Evolutionary conservation across 2,113 vertebrate genomes (phyloP).

Genomic region (Lates calcarifer): DNA sequence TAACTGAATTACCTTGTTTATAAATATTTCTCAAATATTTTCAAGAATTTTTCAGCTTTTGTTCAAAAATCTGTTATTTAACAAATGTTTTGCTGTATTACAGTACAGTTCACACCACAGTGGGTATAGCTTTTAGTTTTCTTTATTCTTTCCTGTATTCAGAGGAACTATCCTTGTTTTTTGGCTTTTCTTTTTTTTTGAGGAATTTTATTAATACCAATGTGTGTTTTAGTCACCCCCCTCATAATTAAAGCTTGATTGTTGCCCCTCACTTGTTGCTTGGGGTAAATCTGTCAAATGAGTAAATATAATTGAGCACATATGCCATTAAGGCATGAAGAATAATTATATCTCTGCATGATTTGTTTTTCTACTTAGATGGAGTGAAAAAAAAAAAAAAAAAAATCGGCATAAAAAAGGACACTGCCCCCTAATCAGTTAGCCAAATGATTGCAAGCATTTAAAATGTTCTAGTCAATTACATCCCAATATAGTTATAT

Average conservation of each 20-base stretch:
- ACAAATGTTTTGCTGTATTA: background rate
- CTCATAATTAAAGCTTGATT: too few relatives aligned
- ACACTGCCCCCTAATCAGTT: background rate
- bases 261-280: too few relatives aligned
- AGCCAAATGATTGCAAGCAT: background rate
- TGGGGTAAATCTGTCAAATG: too few relatives aligned
- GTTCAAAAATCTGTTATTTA: background rate
- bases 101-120: too few relatives aligned
- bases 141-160: background rate
- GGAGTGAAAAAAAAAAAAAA: background rate
- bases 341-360: background rate
- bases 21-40: too few relatives aligned
- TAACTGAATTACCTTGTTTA: background rate
- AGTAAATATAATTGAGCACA: background rate
- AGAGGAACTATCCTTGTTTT: background rate
- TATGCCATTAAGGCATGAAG: background rate
- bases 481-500: slow-evolving; percentile 6
- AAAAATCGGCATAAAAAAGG: too few relatives aligned
- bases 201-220: background rate
- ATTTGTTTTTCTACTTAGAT: background rate
- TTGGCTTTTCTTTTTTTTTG: too few relatives aligned
- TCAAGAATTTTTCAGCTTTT: too few relatives aligned
- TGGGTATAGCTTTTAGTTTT: background rate
- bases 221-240: background rate
- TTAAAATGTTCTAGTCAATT: background rate